Evolutionary conservation across 2,888 invertebrate species (phyloP), one percentile per base, ranked within the genome.

Genomic region (Laspeyria flexula): DNA sequence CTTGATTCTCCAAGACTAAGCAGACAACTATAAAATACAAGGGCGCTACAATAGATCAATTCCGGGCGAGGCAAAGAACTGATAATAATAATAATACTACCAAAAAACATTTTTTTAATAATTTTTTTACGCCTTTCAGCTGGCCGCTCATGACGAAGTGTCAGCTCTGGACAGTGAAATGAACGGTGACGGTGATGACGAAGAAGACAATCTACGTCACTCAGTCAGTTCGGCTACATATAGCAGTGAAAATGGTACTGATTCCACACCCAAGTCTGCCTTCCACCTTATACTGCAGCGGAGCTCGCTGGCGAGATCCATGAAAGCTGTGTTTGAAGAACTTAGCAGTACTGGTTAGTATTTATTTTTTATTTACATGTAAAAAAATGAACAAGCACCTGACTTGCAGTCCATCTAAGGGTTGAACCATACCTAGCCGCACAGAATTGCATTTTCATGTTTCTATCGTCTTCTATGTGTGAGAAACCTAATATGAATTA

Each of bases 261-360:
- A 85, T 9, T 40, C 58, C 2, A 60, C 73, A 1, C 88, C 91
- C 0, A 90, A 89, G 68, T 95, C 95, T 0, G 96, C 97, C 0
- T 97, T 97, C 75, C 95, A 96, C 74, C 90, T 95, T 10, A 98
- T 98, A 71, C 88, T 98, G 33, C 95, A 96, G 72, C 94, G 95
- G 59, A 97, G 97, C 77, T 95, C 95, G 3, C 88, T 99, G 39
- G 98, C 98, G 0, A 94, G 95, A 68, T 96, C 97, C 61, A 94
- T 99, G 70, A 97, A 97, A 79, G 94, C 94, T 51, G 95, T 97
- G 11, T 97, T 96, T 83, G 96, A 96, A 71, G 96, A 96, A 79
- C 92, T 96, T 0, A 95, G 95, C 74, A 93, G 93, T 65, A 93
- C 94, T 59, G 94, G 94, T 93, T 65, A 61, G 68, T 54, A 2